Conservation (phyloP, 1,140 invertebrate species). For the Acromyrmex heyeri region DNA sequence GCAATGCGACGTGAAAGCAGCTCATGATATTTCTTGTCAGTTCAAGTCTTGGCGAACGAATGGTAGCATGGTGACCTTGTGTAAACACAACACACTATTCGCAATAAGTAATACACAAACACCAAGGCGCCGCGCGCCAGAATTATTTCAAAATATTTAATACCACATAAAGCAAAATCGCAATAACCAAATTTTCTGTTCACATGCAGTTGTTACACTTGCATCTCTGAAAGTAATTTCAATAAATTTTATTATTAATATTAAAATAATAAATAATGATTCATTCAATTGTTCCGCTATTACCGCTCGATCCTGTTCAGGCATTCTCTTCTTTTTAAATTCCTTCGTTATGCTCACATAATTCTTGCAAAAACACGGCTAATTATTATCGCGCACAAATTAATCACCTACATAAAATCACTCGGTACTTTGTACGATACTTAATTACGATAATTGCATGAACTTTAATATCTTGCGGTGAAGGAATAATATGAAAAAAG, state of each 20-base stretch:
- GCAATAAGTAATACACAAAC: neutral
- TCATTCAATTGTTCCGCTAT: neutral
- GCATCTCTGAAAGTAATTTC: constrained; percentile 5
- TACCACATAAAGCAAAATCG: neutral
- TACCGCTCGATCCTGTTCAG: neutral
- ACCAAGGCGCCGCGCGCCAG: neutral
- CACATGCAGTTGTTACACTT: neutral
- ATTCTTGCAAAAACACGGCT: neutral
- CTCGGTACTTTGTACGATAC: neutral
- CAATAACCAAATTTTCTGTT: constrained; percentile 7
- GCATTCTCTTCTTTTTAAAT: neutral
- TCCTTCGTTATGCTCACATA: neutral
- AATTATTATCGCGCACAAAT: neutral
- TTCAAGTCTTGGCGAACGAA: neutral
- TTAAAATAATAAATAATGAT: constrained; percentile 23
- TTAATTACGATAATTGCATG: neutral
- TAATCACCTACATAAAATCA: neutral
- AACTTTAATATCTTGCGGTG: neutral
- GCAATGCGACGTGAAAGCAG: neutral
- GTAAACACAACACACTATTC: neutral
- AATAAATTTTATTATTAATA: constrained; percentile 1
- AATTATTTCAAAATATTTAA: neutral
- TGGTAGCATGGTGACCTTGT: neutral
- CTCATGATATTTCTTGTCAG: neutral
- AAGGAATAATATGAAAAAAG: neutral